These are phyloP conservation scores for Microcaecilia unicolor DNA, from an alignment of 2,797 vertebrate genomes.

Conservation along the genomic window DNA sequence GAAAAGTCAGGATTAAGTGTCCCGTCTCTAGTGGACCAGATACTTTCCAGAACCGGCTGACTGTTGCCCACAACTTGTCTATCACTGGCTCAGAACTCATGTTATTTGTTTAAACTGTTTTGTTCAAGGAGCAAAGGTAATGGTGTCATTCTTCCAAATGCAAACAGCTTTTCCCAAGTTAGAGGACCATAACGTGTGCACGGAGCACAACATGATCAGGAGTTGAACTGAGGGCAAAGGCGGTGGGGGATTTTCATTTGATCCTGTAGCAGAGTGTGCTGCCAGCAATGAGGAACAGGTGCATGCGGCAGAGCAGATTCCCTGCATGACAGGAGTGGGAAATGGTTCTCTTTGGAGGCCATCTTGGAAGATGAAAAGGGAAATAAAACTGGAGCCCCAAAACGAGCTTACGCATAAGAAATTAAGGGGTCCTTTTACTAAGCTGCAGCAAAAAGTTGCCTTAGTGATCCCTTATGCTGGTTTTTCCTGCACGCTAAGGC, in stretches of 20 bases:
- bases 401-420: too few relatives aligned
- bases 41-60: not conserved
- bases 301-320: too few relatives aligned
- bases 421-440: too few relatives aligned
- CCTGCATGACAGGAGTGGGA: too few relatives aligned
- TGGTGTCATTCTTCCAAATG: not conserved
- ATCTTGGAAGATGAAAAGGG: too few relatives aligned
- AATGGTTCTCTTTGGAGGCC: too few relatives aligned
- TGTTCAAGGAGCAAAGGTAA: not conserved
- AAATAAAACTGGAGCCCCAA: too few relatives aligned
- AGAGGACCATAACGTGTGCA: not conserved
- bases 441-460: too few relatives aligned
- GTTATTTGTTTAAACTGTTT: not conserved
- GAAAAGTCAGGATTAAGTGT: slow-evolving; percentile 1
- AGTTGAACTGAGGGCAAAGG: slow-evolving; percentile 1
- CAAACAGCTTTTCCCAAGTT: slow-evolving; percentile 1
- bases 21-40: not conserved
- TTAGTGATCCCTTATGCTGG: too few relatives aligned
- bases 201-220: not conserved
- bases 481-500: too few relatives aligned
- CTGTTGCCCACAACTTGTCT: not conserved
- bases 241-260: slow-evolving; percentile 7
- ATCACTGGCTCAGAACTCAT: not conserved
- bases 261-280: slow-evolving; percentile 27
- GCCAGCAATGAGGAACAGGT: slow-evolving; percentile 18